Percentiles rank a stretch among this genome's conserved stretches.
These are phyloP conservation scores for Drosophila leontia DNA, from an alignment of 1,140 invertebrate species.

Conservation along the genomic window DNA sequence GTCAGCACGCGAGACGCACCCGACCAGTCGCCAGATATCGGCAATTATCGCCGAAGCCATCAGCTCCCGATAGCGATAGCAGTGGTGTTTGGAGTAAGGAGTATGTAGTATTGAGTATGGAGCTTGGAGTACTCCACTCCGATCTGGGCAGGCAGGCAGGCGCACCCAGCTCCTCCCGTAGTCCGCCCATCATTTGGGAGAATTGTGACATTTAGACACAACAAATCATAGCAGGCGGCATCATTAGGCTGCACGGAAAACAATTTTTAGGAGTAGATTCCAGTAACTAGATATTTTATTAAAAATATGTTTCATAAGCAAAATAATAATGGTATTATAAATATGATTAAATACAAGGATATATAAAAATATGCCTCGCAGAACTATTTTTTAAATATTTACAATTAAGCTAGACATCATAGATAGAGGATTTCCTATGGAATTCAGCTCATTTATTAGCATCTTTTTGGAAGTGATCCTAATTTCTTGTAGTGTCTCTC, in stretches of 20 bases:
- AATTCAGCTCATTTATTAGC: background rate
- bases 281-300: background rate
- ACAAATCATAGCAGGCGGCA: constrained; percentile 76
- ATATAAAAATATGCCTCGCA: too few species aligned
- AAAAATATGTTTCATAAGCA: background rate
- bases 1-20: constrained; percentile 62
- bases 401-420: background rate
- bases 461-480: background rate
- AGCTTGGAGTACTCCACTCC: background rate
- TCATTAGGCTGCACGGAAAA: constrained; percentile 61
- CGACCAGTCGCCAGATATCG: constrained; percentile 52
- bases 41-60: constrained; percentile 76
- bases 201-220: constrained; percentile 82
- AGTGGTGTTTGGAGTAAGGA: too few species aligned
- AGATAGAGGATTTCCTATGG: too few species aligned
- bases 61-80: constrained; percentile 60
- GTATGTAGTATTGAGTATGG: background rate
- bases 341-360: too few species aligned
- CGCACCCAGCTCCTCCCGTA: constrained; percentile 18
- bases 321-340: background rate
- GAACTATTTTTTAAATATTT: background rate
- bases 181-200: constrained; percentile 57
- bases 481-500: background rate
- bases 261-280: background rate
- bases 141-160: constrained; percentile 12